These are phyloP conservation scores for Chironomus tepperi DNA, from an alignment of 1,140 invertebrate genomes.

Conservation along the genomic window DNA sequence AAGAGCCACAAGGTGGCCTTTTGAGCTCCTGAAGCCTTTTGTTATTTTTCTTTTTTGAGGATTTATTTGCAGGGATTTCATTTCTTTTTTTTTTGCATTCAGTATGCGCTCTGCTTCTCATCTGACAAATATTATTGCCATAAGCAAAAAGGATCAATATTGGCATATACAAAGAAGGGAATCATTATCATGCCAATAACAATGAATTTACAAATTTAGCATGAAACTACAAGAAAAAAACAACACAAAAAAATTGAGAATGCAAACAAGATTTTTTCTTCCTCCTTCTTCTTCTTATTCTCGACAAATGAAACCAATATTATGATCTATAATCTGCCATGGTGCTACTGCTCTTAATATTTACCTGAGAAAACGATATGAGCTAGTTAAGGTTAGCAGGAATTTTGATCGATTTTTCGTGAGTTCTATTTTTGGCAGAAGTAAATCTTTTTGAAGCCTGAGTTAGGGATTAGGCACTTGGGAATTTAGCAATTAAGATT, in stretches of 20 bases:
- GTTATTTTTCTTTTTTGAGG: not conserved
- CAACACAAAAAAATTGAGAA: not conserved
- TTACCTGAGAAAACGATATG: not conserved
- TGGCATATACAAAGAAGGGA: not conserved
- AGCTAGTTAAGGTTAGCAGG: too few relatives aligned
- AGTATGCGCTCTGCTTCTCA: not conserved
- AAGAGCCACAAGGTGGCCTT: constrained; percentile 4
- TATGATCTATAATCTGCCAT: constrained; percentile 16
- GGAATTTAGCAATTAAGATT: too few relatives aligned
- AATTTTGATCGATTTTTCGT: too few relatives aligned
- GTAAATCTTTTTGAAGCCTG: too few relatives aligned
- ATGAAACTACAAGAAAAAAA: constrained; percentile 6
- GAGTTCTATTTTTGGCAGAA: too few relatives aligned
- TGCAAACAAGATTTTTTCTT: constrained; percentile 2
- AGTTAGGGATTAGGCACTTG: too few relatives aligned
- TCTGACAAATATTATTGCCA: not conserved
- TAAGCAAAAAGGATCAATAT: constrained; percentile 7
- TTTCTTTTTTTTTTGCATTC: not conserved
- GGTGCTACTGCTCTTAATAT: not conserved
- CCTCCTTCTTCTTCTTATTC: not conserved
- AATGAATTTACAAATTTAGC: constrained; percentile 20
- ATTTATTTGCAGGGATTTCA: not conserved
- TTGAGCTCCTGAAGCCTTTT: not conserved
- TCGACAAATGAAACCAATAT: constrained; percentile 19
- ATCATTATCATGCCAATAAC: constrained; percentile 20